phyloP scores from a whole-genome alignment of 2,113 vertebrate genomes.

The Notiomystis cincta region DNA sequence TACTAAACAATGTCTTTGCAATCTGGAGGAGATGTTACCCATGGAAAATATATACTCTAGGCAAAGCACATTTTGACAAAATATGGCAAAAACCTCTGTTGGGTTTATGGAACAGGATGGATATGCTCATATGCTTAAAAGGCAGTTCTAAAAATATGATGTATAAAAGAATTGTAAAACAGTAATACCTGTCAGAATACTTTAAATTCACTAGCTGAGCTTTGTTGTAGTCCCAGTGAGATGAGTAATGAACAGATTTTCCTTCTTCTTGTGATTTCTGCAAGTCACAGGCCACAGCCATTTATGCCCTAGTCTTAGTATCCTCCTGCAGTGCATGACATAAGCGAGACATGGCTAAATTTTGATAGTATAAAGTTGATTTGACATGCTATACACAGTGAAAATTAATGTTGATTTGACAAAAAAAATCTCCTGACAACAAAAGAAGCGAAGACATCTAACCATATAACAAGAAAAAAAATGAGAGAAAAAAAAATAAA shows the following conservation, averaged over 20 bases:
- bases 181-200: not conserved
- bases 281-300: not conserved
- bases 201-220: not conserved
- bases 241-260: not conserved
- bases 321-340: not conserved
- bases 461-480: not conserved
- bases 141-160: not conserved
- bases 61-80: not conserved
- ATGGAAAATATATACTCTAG: not conserved
- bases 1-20: not conserved
- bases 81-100: not conserved
- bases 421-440: not conserved
- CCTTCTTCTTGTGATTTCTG: not conserved
- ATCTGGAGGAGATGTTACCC: not conserved
- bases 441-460: not conserved
- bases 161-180: not conserved
- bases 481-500: not conserved
- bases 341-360: not conserved
- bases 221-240: not conserved
- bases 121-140: not conserved
- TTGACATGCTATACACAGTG: not conserved
- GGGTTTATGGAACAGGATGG: not conserved
- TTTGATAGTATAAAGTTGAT: not conserved
- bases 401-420: not conserved
- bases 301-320: not conserved